A percentile compares a stretch with the other conserved stretches of the same genome.
These are phyloP conservation scores for Hipposideros armiger DNA, from an alignment of 2,113 vertebrate genomes.

Conservation along the genomic window DNA sequence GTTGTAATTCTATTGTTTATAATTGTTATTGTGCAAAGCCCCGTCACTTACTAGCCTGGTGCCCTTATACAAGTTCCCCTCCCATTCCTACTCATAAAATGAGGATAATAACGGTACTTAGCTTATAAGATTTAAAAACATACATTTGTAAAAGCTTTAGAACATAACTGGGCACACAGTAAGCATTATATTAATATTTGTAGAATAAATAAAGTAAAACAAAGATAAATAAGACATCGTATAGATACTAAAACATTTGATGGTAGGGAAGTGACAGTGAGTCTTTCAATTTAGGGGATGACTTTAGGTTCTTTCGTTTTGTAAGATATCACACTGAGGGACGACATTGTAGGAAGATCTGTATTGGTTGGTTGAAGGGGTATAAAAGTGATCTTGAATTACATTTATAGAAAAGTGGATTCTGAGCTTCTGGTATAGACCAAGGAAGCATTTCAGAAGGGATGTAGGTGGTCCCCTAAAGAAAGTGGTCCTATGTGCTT, in stretches of 20 bases:
- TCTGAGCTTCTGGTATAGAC: background rate
- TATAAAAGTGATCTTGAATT: background rate
- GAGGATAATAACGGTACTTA: background rate
- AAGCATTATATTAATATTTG: background rate
- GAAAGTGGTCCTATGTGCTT: background rate
- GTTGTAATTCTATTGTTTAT: background rate
- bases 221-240: background rate
- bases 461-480: background rate
- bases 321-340: background rate
- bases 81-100: background rate
- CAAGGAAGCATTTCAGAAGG: background rate
- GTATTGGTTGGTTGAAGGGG: background rate
- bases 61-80: background rate
- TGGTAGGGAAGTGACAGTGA: background rate
- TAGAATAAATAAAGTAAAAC: conserved; percentile 34
- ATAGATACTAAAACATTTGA: background rate
- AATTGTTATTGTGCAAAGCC: background rate
- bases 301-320: background rate
- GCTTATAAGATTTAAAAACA: background rate
- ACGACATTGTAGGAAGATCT: background rate
- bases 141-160: background rate
- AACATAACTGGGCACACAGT: background rate
- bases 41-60: background rate
- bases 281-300: background rate
- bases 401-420: background rate